Base-by-base conservation (phyloP, 2,113 vertebrate genomes). In the Egretta garzetta region DNA sequence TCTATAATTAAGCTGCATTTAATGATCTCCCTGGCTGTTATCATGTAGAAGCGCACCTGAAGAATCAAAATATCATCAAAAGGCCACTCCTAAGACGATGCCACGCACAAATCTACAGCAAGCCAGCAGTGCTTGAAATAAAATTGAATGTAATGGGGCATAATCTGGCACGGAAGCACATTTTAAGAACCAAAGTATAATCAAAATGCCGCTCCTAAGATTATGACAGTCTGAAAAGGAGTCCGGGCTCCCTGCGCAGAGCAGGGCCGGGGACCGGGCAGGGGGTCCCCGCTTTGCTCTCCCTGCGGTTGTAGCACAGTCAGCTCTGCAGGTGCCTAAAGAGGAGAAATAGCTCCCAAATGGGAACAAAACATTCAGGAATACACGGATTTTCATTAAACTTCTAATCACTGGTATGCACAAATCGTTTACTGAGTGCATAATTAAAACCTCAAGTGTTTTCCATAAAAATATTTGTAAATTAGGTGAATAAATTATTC, bases 401-500 rank as follows among this genome's bases (percentile, higher is more conserved):
- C 49, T 72, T n/a, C 77, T 53, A 35, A 80, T 45, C 67, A 49
- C 37, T 0, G 15, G 41, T 7, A 23, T 1, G 4, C 33, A 37
- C 27, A 32, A 73, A 73, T 28, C 10, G 8, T 91, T 91, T 53
- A 30, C 52, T 4, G 49, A 80, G 81, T 9, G 30, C 32, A 16
- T 50, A 86, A 80, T 90, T 76, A 83, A 96, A 89, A 47, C 39
- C 62, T 94, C 66, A 55, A 90, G 67, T 60, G 67, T 85, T 88
- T 85, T 23, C 79, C 85, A 19, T 9, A 8, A 55, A 93, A 86
- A 85, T 82, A 66, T 79, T 90, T 85, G 79, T 88, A 79, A 93
- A 79, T 72, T 11, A 68, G 85, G 67, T 26, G 41, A 82, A 75
- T 86, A 73, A 95, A 96, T 96, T 80, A 91, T 92, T 80, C 81